Conservation (phyloP, 1,140 invertebrate species). For the Drosophila trapezifrons region DNA sequence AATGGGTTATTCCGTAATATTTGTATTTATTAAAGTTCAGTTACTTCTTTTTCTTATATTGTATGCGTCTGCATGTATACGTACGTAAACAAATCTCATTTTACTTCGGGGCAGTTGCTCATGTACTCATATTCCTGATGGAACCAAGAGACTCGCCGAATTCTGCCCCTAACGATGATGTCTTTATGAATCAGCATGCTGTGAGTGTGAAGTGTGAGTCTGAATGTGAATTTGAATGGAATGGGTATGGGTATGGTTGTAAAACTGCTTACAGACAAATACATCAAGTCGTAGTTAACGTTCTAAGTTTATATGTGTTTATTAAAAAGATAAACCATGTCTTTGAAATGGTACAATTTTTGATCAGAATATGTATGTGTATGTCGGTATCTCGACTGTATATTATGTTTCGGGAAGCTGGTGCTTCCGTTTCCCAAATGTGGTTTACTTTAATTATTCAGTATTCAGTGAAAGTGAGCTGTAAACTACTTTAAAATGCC, state of each 20-base stretch:
- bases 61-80: slow-evolving; percentile 69
- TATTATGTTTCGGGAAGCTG: slow-evolving; percentile 22
- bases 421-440: slow-evolving; percentile 20
- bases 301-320: slow-evolving; percentile 54
- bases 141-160: slow-evolving; percentile 59
- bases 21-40: slow-evolving; percentile 75
- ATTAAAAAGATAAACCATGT: slow-evolving; percentile 65
- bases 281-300: slow-evolving; percentile 61
- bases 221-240: neutral
- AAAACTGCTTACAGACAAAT: slow-evolving; percentile 56
- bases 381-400: slow-evolving; percentile 26
- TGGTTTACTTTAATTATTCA: slow-evolving; percentile 34
- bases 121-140: slow-evolving; percentile 24
- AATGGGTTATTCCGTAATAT: slow-evolving; percentile 65
- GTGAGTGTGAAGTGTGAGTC: slow-evolving; percentile 25
- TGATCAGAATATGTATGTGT: slow-evolving; percentile 44
- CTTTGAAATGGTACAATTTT: slow-evolving; percentile 55
- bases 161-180: slow-evolving; percentile 39
- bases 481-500: slow-evolving; percentile 73
- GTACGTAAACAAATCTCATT: slow-evolving; percentile 61
- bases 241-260: slow-evolving; percentile 39
- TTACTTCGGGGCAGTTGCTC: slow-evolving; percentile 21
- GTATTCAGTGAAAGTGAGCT: slow-evolving; percentile 45
- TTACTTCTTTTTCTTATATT: slow-evolving; percentile 64
- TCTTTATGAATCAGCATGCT: slow-evolving; percentile 25